Conservation (phyloP, 2,113 vertebrate genomes). For the Etia nguti region DNA sequence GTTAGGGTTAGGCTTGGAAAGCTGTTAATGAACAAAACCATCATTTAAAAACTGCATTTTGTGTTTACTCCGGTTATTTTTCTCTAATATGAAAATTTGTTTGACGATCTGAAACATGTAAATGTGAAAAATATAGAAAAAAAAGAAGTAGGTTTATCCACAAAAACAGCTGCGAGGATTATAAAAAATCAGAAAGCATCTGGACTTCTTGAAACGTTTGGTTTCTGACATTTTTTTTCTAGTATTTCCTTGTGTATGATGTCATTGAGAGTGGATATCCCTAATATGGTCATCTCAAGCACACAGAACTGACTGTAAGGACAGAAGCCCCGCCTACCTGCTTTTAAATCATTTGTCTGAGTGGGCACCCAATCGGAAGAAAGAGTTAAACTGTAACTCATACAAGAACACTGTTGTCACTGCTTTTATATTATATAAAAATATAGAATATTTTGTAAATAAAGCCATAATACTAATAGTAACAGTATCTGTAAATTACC, state of each 20-base stretch:
- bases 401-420: background rate
- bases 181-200: background rate
- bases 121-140: background rate
- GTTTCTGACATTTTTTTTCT: background rate
- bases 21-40: background rate
- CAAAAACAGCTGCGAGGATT: background rate
- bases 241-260: background rate
- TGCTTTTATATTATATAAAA: background rate
- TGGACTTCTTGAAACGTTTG: background rate
- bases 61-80: background rate
- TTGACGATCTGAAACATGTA: background rate
- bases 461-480: accelerated
- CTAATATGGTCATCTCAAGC: background rate
- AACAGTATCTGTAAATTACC: background rate
- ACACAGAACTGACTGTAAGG: background rate
- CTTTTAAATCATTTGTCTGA: background rate
- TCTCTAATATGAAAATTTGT: accelerated
- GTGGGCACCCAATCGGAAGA: background rate
- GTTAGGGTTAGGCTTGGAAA: background rate
- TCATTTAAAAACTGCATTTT: background rate
- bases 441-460: background rate
- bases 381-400: background rate
- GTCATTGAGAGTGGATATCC: background rate
- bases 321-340: background rate
- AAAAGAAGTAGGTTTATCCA: accelerated